These are phyloP conservation scores for Drosophila melanosoma DNA, from an alignment of 2,888 invertebrate genomes.

Conservation along the genomic window DNA sequence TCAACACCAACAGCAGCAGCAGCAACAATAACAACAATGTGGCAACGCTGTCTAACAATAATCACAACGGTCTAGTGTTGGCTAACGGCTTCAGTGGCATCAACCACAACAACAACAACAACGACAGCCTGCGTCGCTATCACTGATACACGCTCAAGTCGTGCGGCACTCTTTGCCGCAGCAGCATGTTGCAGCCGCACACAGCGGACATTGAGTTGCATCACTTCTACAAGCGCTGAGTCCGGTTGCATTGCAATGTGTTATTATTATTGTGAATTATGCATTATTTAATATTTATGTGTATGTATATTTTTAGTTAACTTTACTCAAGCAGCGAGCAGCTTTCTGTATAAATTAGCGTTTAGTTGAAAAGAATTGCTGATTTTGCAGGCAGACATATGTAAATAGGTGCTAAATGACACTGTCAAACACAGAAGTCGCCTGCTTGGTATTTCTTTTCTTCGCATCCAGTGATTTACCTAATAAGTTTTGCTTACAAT, in stretches of 20 bases:
- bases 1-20: constrained; percentile 62
- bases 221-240: constrained; percentile 74
- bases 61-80: constrained; percentile 53
- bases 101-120: constrained; percentile 66
- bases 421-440: constrained; percentile 14
- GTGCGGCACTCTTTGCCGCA: constrained; percentile 74
- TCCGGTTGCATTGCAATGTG: constrained; percentile 22
- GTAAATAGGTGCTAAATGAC: constrained; percentile 36
- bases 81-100: constrained; percentile 30
- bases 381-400: constrained; percentile 7
- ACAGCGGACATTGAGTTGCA: constrained; percentile 77
- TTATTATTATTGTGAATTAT: constrained; percentile 31
- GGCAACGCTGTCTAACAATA: constrained; percentile 72
- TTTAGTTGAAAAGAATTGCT: constrained; percentile 54
- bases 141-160: constrained; percentile 83
- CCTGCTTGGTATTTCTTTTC: constrained; percentile 17
- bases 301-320: constrained; percentile 54
- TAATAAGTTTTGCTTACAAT: constrained; percentile 71
- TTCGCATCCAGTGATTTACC: constrained; percentile 82
- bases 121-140: constrained; percentile 82
- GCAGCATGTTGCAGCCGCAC: constrained; percentile 28
- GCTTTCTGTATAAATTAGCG: constrained; percentile 68
- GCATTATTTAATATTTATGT: constrained; percentile 38
- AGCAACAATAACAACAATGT: constrained; percentile 69
- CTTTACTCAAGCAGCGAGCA: constrained; percentile 58